Percentiles rank a stretch among this genome's conserved stretches.
Conservation (phyloP, 2,113 vertebrate genomes). For the Propithecus coquereli region DNA sequence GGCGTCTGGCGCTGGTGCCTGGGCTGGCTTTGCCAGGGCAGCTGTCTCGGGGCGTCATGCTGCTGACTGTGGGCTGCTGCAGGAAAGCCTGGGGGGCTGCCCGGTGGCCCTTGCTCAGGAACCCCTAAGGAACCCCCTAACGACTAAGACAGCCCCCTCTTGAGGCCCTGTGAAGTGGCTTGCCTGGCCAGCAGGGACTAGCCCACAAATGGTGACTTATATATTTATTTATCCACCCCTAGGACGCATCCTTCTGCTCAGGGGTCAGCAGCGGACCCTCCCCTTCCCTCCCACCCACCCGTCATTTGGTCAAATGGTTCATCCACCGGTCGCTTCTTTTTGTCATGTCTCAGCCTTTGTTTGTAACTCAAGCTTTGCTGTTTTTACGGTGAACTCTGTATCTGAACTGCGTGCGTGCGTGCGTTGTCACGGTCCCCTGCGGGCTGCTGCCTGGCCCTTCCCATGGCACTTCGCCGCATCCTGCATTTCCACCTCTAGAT, state of each 20-base stretch:
- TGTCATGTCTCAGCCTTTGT: conserved; percentile 51
- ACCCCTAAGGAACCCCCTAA: not conserved
- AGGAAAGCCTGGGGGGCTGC: not conserved
- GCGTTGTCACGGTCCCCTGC: conserved; percentile 50
- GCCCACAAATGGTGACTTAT: not conserved
- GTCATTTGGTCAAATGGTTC: not conserved
- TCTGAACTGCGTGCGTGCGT: conserved; percentile 70
- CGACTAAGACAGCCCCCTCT: not conserved
- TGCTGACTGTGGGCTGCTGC: not conserved
- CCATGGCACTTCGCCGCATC: not conserved
- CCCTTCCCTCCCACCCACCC: not conserved
- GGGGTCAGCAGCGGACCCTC: not conserved
- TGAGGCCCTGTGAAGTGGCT: not conserved
- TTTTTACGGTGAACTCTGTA: conserved; percentile 79
- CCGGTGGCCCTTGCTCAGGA: not conserved
- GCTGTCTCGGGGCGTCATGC: not conserved
- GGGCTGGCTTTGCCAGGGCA: too few relatives aligned
- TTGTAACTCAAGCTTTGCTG: conserved; percentile 78
- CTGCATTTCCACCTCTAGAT: not conserved
- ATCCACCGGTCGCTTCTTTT: conserved; percentile 43
- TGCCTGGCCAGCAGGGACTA: not conserved
- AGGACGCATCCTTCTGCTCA: not conserved
- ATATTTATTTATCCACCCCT: not conserved
- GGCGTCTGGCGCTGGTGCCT: not conserved
- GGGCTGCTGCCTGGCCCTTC: not conserved